Evolutionary conservation across 1,140 invertebrate genomes (phyloP).

Genomic region (Tenebrio molitor): DNA sequence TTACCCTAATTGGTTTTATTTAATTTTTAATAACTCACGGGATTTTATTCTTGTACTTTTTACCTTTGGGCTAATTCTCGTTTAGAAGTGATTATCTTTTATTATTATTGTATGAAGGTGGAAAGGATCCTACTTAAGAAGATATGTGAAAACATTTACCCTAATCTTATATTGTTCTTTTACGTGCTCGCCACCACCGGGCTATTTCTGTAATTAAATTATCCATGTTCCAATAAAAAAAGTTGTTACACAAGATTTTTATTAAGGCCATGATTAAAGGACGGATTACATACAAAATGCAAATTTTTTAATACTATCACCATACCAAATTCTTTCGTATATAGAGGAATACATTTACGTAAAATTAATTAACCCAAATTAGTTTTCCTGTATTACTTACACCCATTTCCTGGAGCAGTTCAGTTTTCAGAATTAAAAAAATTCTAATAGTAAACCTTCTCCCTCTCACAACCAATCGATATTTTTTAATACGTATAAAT

Average conservation of each 20-base stretch:
- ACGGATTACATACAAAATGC: neutral
- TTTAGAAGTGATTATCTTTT: slow-evolving; percentile 38
- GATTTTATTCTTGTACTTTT: slow-evolving; percentile 35
- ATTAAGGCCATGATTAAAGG: neutral
- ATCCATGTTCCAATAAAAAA: neutral
- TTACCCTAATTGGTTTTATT: slow-evolving; percentile 32
- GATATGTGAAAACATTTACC: slow-evolving; percentile 33
- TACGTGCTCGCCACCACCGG: slow-evolving; percentile 20
- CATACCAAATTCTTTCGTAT: neutral
- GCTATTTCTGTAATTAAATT: slow-evolving; percentile 26
- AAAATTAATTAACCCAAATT: neutral
- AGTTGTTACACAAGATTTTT: neutral
- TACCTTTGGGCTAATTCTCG: slow-evolving; percentile 28
- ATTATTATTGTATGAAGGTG: slow-evolving; percentile 34
- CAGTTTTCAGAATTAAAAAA: too few relatives aligned
- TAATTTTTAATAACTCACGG: slow-evolving; percentile 38
- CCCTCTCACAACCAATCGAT: too few relatives aligned
- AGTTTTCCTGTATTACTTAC: too few relatives aligned
- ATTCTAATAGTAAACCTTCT: too few relatives aligned
- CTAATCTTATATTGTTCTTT: slow-evolving; percentile 27
- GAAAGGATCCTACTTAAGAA: slow-evolving; percentile 26
- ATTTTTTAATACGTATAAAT: too few relatives aligned
- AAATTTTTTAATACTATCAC: neutral
- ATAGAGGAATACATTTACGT: neutral
- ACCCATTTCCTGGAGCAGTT: neutral